These are phyloP conservation scores for Taxidea taxus DNA, from an alignment of 2,113 vertebrate species.

Conservation along the genomic window DNA sequence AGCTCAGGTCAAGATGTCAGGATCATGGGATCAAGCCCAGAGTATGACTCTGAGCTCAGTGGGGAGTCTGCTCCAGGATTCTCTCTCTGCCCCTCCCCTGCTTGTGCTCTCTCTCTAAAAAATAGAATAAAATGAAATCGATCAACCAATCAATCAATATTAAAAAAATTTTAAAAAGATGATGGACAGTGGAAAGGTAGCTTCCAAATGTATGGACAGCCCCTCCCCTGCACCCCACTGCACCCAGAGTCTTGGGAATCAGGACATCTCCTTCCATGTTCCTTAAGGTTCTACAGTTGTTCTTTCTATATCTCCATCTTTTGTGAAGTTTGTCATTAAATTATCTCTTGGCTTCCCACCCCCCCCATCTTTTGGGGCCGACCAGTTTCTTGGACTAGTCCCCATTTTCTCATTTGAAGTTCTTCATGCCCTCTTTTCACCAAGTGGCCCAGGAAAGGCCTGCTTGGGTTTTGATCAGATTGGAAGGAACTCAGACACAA, in stretches of 20 bases:
- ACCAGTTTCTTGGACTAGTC: neutral
- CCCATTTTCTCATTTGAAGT: neutral
- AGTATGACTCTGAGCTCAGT: too few relatives aligned
- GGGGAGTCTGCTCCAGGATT: neutral
- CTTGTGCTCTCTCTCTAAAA: neutral
- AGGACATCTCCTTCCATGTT: neutral
- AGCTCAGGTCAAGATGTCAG: neutral
- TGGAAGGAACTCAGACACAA: neutral
- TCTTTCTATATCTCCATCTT: neutral
- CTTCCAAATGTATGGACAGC: neutral
- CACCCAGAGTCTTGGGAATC: neutral
- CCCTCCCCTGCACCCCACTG: neutral
- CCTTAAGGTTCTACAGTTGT: neutral
- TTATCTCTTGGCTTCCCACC: neutral
- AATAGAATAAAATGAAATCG: neutral
- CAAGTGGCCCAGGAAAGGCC: neutral
- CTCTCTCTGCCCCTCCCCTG: neutral
- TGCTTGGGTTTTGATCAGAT: neutral
- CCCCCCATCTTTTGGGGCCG: neutral
- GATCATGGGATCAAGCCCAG: neutral
- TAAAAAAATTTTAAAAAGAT: neutral
- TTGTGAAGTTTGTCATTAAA: neutral
- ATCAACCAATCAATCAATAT: neutral
- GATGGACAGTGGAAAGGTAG: neutral
- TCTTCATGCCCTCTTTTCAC: neutral